phyloP scores from a whole-genome alignment of 64 coral and sea anemone genomes.

The Actinia equina region DNA sequence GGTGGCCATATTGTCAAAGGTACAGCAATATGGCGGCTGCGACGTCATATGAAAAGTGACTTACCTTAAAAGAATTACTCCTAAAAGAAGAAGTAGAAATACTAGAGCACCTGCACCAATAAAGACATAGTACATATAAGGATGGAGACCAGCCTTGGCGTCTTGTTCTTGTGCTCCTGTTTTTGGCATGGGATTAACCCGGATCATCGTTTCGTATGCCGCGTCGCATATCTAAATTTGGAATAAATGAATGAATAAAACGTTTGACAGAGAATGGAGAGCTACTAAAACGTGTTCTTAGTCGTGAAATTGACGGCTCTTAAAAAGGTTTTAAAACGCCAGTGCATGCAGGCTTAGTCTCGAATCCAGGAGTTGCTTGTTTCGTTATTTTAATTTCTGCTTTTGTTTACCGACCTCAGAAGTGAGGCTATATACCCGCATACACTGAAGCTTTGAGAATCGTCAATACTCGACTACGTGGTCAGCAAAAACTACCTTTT shows the following conservation, averaged over 20 bases:
- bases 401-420: too few relatives aligned
- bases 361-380: too few relatives aligned
- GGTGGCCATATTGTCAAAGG: too few relatives aligned
- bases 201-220: neutral
- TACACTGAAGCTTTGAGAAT: too few relatives aligned
- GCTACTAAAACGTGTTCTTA: too few relatives aligned
- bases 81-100: neutral
- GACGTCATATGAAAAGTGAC: neutral
- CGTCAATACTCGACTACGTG: too few relatives aligned
- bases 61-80: neutral
- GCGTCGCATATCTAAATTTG: neutral
- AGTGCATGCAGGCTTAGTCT: too few relatives aligned
- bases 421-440: too few relatives aligned
- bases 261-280: too few relatives aligned
- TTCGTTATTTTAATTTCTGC: too few relatives aligned
- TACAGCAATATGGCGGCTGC: too few relatives aligned
- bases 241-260: neutral
- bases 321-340: too few relatives aligned
- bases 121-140: conserved; percentile 10
- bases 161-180: neutral
- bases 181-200: neutral
- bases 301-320: neutral
- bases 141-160: neutral
- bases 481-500: neutral
- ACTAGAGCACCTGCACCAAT: neutral